A percentile compares a stretch with the other conserved stretches of the same genome.
phyloP scores from a whole-genome alignment of 1,140 invertebrate species.

The Pseudoatta argentina region DNA sequence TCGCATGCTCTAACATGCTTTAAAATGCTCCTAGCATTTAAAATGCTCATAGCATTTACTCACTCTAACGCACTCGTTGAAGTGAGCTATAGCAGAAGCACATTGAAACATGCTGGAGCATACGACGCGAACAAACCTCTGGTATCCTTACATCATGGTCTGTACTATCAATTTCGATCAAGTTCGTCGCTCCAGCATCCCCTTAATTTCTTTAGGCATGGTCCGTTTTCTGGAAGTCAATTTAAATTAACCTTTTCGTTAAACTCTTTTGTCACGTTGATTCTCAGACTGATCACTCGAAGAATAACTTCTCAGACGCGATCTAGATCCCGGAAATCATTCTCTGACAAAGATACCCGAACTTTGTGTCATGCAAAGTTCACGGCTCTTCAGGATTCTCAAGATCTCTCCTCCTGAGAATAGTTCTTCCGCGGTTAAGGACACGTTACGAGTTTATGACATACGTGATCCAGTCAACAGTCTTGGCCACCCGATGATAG shows the following conservation, averaged over 20 bases:
- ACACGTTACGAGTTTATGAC: slow-evolving; percentile 84
- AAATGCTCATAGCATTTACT: too few relatives aligned
- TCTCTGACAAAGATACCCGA: slow-evolving; percentile 11
- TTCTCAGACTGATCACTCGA: too few relatives aligned
- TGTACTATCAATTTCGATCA: too few relatives aligned
- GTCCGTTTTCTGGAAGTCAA: not conserved
- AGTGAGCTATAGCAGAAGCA: too few relatives aligned
- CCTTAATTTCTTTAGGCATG: slow-evolving; percentile 1
- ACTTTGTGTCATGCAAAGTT: slow-evolving; percentile 72
- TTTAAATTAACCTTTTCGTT: not conserved
- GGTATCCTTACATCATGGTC: too few relatives aligned
- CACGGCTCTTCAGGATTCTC: not conserved
- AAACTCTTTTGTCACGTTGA: not conserved
- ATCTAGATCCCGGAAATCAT: not conserved
- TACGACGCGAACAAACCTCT: too few relatives aligned
- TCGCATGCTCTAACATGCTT: too few relatives aligned
- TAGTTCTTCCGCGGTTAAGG: not conserved
- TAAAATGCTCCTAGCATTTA: too few relatives aligned
- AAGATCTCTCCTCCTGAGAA: not conserved
- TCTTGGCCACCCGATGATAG: slow-evolving; percentile 96
- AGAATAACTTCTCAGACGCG: not conserved
- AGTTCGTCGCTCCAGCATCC: too few relatives aligned
- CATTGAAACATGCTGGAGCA: too few relatives aligned
- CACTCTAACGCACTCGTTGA: too few relatives aligned
- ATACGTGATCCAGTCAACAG: slow-evolving; percentile 95